Percentiles rank a stretch among this genome's conserved stretches.
phyloP scores from a whole-genome alignment of 35 echinoderm and acorn worm genomes.

The Stichopus chloronotus region DNA sequence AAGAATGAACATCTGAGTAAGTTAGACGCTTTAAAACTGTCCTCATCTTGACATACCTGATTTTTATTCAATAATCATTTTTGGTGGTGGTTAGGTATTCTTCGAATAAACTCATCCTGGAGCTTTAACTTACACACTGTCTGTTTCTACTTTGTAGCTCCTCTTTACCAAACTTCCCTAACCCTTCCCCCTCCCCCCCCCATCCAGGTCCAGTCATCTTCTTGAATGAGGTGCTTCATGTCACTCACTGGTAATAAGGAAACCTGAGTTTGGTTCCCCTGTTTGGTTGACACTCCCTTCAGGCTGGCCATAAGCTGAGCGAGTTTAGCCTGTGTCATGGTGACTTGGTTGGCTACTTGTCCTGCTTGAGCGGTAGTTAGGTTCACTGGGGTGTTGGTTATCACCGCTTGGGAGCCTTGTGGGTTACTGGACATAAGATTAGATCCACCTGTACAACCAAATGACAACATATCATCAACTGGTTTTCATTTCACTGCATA shows the following conservation, averaged over 20 bases:
- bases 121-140: too few species aligned
- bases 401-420: constrained; percentile 20
- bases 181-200: too few species aligned
- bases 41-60: too few species aligned
- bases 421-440: constrained; percentile 34
- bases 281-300: constrained; percentile 26
- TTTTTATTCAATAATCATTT: too few species aligned
- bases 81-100: too few species aligned
- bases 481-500: not conserved
- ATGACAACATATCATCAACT: not conserved
- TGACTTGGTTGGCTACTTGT: constrained; percentile 15
- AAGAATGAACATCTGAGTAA: too few species aligned
- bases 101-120: too few species aligned
- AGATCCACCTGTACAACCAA: constrained; percentile 17
- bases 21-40: too few species aligned
- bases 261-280: constrained; percentile 25
- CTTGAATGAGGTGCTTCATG: not conserved
- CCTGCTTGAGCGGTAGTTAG: constrained; percentile 35
- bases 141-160: too few species aligned
- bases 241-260: constrained; percentile 26
- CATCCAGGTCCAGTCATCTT: not conserved
- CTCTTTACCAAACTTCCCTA: not conserved
- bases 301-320: constrained; percentile 38
- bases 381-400: constrained; percentile 42
- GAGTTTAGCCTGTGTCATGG: constrained; percentile 35